Evolutionary conservation across 2,888 invertebrate genomes (phyloP), one percentile per base, ranked within the genome.

Genomic region (Hirtodrosophila cameraria): DNA sequence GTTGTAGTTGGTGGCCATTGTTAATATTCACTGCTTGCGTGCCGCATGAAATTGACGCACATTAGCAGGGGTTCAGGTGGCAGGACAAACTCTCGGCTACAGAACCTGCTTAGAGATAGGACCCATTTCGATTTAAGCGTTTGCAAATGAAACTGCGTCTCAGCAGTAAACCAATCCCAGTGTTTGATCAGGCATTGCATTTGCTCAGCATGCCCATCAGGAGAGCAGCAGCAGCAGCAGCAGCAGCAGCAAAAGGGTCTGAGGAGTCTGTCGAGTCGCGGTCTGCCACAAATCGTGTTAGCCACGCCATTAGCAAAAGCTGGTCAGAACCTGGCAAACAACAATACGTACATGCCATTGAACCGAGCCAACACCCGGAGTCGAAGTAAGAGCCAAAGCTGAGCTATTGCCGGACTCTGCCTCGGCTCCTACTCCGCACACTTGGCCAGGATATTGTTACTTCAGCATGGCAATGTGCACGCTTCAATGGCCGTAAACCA

Each of bases 281-380:
- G 64, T 42, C 46, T 42, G 62, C 83, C 80, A 46, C 79, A 83
- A 82, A 82, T 82, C 82, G 77, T 86, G 74, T 82, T 82, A 82
- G 80, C 71, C 83, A 86, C 73, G 86, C 82, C 80, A 82, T 86
- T 86, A 82, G 81, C 85, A 85, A 85, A 73, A 82, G 85, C 80
- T 75, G 65, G 57, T 61, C 61, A 63, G 69, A 63, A 54, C 52
- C 39, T 28, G 38, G 33, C 46, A 67, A 65, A 57, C 67, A 69
- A 53, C 64, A 66, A 65, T n/a, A 52, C 74, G 39, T 65, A 65
- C 58, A 64, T 57, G 55, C 59, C 50, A 50, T 45, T 48, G 15
- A 68, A 30, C 38, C 50, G 27, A 54, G 15, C 20, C 36, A 13
- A n/a, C n/a, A n/a, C n/a, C n/a, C n/a, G n/a, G n/a, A n/a, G n/a